Evolutionary conservation across 2,113 vertebrate genomes (phyloP), one percentile per base, ranked within the genome.

Genomic region (Trichechus manatus): DNA sequence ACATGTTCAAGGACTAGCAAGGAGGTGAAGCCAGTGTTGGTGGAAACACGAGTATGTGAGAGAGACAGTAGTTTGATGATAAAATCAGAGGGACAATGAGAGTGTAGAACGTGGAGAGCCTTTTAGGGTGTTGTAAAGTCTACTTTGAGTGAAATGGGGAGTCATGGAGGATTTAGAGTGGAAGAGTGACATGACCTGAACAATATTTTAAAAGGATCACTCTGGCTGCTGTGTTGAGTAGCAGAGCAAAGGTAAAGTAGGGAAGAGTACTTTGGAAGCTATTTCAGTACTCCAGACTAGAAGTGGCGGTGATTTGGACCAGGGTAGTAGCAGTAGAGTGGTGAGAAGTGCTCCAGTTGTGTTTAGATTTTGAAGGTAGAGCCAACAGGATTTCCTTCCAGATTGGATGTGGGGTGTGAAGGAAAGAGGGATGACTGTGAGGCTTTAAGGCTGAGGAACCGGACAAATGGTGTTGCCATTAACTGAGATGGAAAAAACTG

Each of bases 321-420:
- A 15, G 9, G n/a, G 4, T 72, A 9, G n/a, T 44, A 22, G 80
- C 77, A 15, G 13, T 66, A 6, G 20, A 78, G 39, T 22, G 19
- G 2, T 23, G 47, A 74, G 70, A 82, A n/a, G 68, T 83, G 56
- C 63, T 50, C 72, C 20, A 8, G 82, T 72, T 83, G 19, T 86
- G 29, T 68, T 94, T 78, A 82, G 75, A 63, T 74, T 89, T 85
- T 87, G 83, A 94, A 85, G 77, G 68, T 29, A 94, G 61, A 56
- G 13, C 53, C 53, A 56, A 17, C 53, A 56, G 53, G 53, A 56
- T 14, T 56, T 56, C 53, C 53, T 4, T 1, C 14, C 15, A 56
- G 53, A 56, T 14, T 56, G 15, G 14, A 56, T 56, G 53, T 17
- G 53, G 53, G 53, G 14, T 17, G 1, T 56, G 53, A 56, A 15